Evolutionary conservation across 2,888 invertebrate genomes (phyloP).

Genomic region (Galerucella calmariensis): DNA sequence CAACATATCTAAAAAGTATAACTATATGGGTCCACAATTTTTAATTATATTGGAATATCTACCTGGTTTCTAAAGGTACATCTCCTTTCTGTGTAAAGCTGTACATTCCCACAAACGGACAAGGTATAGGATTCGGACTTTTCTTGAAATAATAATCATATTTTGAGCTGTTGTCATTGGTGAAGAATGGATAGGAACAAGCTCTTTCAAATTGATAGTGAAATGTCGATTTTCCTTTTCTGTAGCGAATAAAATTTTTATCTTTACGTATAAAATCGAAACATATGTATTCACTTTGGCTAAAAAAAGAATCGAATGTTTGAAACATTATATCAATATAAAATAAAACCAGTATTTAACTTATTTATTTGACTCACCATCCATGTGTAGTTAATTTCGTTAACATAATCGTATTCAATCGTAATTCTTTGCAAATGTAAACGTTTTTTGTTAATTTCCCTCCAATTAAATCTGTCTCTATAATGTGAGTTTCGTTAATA

Average conservation of each 20-base stretch:
- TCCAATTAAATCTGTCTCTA: constrained; percentile 94
- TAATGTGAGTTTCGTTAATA: constrained; percentile 96
- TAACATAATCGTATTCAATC: constrained; percentile 94
- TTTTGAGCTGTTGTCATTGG: constrained; percentile 85
- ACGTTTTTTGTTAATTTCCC: constrained; percentile 88
- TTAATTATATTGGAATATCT: no score
- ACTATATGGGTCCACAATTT: no score
- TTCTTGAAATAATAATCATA: constrained; percentile 88
- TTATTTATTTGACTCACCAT: no score
- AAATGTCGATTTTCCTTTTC: constrained; percentile 88
- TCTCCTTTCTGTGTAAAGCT: constrained; percentile 94
- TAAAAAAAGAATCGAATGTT: constrained; percentile 58
- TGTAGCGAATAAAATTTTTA: constrained; percentile 93
- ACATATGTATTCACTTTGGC: constrained; percentile 97
- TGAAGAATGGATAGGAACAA: constrained; percentile 94
- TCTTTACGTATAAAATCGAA: constrained; percentile 96
- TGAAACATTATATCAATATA: constrained; percentile 1
- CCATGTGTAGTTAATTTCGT: constrained; percentile 95
- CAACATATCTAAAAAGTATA: background rate
- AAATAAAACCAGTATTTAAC: background rate
- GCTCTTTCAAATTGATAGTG: constrained; percentile 91
- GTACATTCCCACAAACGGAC: constrained; percentile 97
- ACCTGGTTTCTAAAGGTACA: constrained; percentile 84
- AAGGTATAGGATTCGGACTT: constrained; percentile 90
- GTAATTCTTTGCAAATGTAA: constrained; percentile 93